Conservation (phyloP, 2,113 vertebrate genomes). For the Dipodomys merriami region DNA sequence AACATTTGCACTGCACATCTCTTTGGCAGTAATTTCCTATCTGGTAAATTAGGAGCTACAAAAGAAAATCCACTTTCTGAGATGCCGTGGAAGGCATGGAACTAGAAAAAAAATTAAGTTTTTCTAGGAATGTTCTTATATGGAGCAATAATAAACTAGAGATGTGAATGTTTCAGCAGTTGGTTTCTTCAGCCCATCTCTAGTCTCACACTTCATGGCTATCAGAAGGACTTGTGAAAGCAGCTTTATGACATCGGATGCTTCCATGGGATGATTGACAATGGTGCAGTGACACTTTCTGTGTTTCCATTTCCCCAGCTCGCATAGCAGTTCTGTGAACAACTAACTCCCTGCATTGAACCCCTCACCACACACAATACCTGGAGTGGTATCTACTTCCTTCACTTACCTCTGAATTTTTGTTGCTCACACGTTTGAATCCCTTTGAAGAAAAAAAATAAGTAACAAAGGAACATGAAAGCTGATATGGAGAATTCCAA, state of each 20-base stretch:
- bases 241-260: neutral
- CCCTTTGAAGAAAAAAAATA: neutral
- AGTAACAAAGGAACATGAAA: neutral
- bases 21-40: neutral
- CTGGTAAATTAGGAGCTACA: neutral
- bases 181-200: neutral
- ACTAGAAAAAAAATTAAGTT: neutral
- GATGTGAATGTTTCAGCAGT: neutral
- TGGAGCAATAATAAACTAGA: neutral
- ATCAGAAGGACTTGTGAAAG: neutral
- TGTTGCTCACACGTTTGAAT: neutral
- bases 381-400: neutral
- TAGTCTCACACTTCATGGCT: neutral
- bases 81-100: neutral
- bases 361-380: neutral
- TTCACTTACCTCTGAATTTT: neutral
- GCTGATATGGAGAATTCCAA: neutral
- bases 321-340: neutral
- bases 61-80: conserved; percentile 17
- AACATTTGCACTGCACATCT: neutral
- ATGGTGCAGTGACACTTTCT: neutral
- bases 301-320: neutral
- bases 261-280: neutral
- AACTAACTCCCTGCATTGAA: neutral
- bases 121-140: neutral